Evolutionary conservation across 2,888 invertebrate genomes (phyloP), one percentile per base, ranked within the genome.

Genomic region (Gymnosoma rotundatum): DNA sequence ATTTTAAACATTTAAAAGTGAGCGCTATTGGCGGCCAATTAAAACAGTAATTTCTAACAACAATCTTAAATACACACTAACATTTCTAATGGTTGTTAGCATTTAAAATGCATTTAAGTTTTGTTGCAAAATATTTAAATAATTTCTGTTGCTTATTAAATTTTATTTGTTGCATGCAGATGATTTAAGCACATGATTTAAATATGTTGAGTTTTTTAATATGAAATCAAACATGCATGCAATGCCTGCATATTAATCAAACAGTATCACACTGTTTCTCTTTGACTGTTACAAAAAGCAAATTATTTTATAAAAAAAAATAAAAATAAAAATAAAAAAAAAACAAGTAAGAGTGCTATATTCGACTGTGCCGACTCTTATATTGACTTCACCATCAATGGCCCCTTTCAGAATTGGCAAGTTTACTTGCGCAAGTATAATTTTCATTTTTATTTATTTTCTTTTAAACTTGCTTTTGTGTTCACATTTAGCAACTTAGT

Each of bases 1-100:
- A 16, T 60, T 64, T 52, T 36, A 74, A 74, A 63, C n/a, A n/a
- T n/a, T n/a, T 64, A 67, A 83, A 75, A 75, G 75, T 83, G 79
- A 79, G 83, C 79, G 83, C 66, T 79, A 70, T 72, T 66, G 79
- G 54, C 79, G 52, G 54, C 45, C 79, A 83, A 83, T 83, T 79
- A 83, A 79, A 83, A 66, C 72, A 72, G 66, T 75, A 75, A 83
- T 66, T 76, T 61, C 61, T 79, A 79, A 83, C 60, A 52, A 72
- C 32, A 67, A 45, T 32, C 70, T 72, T 82, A 82, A 82, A 78
- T 78, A 82, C 61, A 60, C 36, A 45, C 60, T 66, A 7, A 25
- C 36, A n/a, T 7, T 54, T 52, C 20, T 64, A 20, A 50, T 69
- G 78, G 60, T 72, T 20, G 78, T 70, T 73, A 73, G 54, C 16